Percentiles rank a stretch among this genome's conserved stretches.
These are phyloP conservation scores for Myathropa florea DNA, from an alignment of 2,888 invertebrate genomes.

Conservation along the genomic window DNA sequence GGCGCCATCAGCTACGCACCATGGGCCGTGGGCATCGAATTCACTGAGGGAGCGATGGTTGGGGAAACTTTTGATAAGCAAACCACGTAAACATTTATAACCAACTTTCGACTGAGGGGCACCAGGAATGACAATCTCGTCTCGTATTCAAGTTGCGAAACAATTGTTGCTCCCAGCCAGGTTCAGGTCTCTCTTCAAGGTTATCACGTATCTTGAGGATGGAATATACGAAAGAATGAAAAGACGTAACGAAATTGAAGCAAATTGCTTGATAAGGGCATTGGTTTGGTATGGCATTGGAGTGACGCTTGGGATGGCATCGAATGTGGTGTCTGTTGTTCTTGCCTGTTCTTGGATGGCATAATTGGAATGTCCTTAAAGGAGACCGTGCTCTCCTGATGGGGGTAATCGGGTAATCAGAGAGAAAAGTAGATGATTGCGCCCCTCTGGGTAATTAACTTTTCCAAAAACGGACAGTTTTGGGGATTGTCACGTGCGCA, in stretches of 20 bases:
- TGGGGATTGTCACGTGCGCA: not conserved
- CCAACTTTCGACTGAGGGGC: not conserved
- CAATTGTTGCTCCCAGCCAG: conserved; percentile 14
- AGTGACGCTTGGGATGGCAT: not conserved
- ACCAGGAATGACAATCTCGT: conserved; percentile 1
- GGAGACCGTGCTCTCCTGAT: not conserved
- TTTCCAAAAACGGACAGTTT: not conserved
- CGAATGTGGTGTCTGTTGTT: not conserved
- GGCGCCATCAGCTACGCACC: not conserved
- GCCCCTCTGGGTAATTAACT: not conserved
- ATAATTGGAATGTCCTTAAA: conserved; percentile 14
- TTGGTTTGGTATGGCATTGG: not conserved
- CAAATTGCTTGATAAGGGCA: conserved; percentile 13
- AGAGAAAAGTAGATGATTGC: not conserved
- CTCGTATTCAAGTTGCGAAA: conserved; percentile 5
- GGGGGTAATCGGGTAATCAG: not conserved
- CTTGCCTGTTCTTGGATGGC: not conserved
- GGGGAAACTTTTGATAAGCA: not conserved
- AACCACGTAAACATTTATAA: conserved; percentile 40
- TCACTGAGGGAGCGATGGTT: too few species aligned
- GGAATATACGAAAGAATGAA: not conserved
- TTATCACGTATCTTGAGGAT: conserved; percentile 15
- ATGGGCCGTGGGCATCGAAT: not conserved
- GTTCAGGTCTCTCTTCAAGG: not conserved
- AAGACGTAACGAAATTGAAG: conserved; percentile 3